phyloP scores from a whole-genome alignment of 2,888 invertebrate species.

The Latrodectus elegans region DNA sequence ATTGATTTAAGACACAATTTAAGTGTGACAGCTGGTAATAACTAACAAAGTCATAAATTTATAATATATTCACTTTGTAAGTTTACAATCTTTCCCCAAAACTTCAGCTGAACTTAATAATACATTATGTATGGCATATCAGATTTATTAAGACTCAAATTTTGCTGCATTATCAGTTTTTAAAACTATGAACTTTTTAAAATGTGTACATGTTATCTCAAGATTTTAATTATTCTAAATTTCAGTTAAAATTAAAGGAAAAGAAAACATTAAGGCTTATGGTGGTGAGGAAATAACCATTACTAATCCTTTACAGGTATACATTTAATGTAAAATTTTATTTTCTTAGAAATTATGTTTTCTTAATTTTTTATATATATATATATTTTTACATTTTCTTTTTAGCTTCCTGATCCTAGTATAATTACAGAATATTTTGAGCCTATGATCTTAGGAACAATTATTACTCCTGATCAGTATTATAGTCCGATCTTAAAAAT shows the following conservation, averaged over 20 bases:
- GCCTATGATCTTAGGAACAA: conserved; percentile 90
- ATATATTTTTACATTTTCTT: background rate
- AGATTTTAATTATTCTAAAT: background rate
- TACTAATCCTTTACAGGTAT: conserved; percentile 74
- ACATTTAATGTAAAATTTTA: conserved; percentile 1
- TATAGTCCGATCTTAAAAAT: conserved; percentile 73
- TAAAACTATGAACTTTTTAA: too few species aligned
- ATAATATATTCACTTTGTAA: too few species aligned
- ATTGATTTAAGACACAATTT: too few species aligned
- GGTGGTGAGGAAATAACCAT: conserved; percentile 75
- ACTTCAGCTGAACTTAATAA: too few species aligned
- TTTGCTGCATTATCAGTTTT: too few species aligned
- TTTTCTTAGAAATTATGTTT: background rate
- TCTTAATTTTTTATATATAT: background rate
- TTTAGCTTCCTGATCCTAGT: conserved; percentile 76
- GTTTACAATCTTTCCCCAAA: too few species aligned
- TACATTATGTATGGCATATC: too few species aligned
- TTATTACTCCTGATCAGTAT: conserved; percentile 85
- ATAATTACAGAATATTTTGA: conserved; percentile 87
- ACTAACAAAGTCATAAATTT: too few species aligned
- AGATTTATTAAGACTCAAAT: too few species aligned
- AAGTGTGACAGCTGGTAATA: too few species aligned
- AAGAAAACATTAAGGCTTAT: conserved; percentile 78
- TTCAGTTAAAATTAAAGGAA: conserved; percentile 82
- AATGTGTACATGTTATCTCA: too few species aligned